Base-by-base conservation (phyloP, 2,888 invertebrate genomes). In the Luffia ferchaultella region DNA sequence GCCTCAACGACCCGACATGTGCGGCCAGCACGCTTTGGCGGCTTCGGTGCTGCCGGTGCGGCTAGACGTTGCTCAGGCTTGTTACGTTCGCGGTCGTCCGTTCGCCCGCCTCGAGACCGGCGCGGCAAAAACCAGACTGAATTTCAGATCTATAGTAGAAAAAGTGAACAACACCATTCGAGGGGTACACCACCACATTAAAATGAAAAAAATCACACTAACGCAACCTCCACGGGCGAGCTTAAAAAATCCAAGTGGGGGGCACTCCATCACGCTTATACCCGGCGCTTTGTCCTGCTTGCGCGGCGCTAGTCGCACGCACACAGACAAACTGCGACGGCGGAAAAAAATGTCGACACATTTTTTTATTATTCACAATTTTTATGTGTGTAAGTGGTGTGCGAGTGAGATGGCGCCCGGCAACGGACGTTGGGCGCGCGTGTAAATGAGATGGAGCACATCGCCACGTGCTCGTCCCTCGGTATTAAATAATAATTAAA, bases 41-140 rank as follows among this genome's bases (percentile, higher is more conserved):
- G 62, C 45, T 46, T 47, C 60, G 60, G 57, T 59, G 58, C 56
- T 40, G 57, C 57, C 61, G 62, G 60, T 59, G 63, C 61, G 63
- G 61, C 60, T 63, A 63, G 60, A 58, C 54, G 59, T 49, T 56
- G 58, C 66, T 67, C n/a, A n/a, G 70, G 67, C 68, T 60, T 65
- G 68, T 70, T 67, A 68, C 67, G 70, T 70, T 71, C 57, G 62
- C 61, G 62, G 76, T 75, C 68, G 66, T 71, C 47, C 75, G 75
- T 64, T 75, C 76, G 73, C 70, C 76, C 82, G 80, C 79, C 82
- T 82, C 76, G 75, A 82, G 79, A 79, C 73, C 73, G 70, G 77
- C 84, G 80, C 84, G 84, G 83, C 83, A 84, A 84, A 84, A 84
- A 82, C 83, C 74, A 82, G 80, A 85, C 85, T 84, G 84, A 84